Base-by-base conservation (phyloP, 2,888 invertebrate species). In the Cyaniris semiargus region DNA sequence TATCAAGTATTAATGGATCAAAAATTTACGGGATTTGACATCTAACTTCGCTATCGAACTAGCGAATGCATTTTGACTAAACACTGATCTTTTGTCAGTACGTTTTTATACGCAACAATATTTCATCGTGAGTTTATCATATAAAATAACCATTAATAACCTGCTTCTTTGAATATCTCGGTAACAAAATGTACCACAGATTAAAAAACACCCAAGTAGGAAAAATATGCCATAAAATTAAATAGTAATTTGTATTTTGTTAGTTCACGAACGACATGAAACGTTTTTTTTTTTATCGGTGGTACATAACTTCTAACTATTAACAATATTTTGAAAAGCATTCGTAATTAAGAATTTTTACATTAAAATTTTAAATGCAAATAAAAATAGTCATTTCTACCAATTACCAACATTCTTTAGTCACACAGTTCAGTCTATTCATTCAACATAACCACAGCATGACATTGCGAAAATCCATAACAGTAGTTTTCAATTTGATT, bases 161-260 rank as follows among this genome's bases (percentile, higher is more conserved):
- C n/a, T n/a, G 58, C n/a, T 58, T 21, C 58, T 23, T 60, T 4
- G 10, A 60, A 13, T 23, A 23, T 60, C 60, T 60, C 60, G 21
- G 4, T 21, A 21, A 60, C 21, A 60, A 60, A 23, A 48, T 72
- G 72, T 72, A 72, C 72, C 72, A 48, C 72, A 72, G 72, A 72
- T 72, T 72, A 72, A 71, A 71, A 72, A 72, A 10, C 21, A 70
- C 44, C 10, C 3, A 53, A 53, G 18, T 53, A 53, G 18, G 18
- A 53, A 53, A 53, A 53, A 53, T 18, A 53, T 53, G 53, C 18
- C 53, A 18, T 18, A 53, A 53, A 53, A 53, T 53, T 53, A 53
- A 53, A 53, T 18, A 53, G 18, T 53, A 53, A 18, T 53, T 53
- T 18, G 18, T 18, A 53, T 53, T 53, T 53, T 53, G 18, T 18